Evolutionary conservation across 2,113 vertebrate genomes (phyloP).

Genomic region (Vanacampus margaritifer): DNA sequence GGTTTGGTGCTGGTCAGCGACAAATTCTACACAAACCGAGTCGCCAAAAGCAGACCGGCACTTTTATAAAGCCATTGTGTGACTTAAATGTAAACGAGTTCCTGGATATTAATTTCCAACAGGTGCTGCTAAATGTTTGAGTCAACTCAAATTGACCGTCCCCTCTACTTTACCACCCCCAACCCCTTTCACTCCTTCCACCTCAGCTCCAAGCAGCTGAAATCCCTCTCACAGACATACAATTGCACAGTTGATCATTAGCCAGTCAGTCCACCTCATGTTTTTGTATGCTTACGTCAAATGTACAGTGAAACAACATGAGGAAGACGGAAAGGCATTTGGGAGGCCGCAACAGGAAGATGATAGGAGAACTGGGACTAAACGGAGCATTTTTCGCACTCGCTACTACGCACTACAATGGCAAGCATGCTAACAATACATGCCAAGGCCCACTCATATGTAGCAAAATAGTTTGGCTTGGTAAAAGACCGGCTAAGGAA

Average conservation of each 20-base stretch:
- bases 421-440: slow-evolving; percentile 39
- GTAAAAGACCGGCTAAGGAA: slow-evolving; percentile 40
- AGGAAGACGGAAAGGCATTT: slow-evolving; percentile 5
- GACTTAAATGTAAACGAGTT: neutral
- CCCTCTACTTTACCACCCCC: too few species aligned
- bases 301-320: slow-evolving; percentile 1
- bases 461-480: slow-evolving; percentile 38
- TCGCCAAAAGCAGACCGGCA: too few species aligned
- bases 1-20: too few species aligned
- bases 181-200: slow-evolving; percentile 5
- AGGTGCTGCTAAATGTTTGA: too few species aligned
- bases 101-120: neutral
- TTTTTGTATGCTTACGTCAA: slow-evolving; percentile 21
- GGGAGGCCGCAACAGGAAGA: neutral
- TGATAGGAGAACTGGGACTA: slow-evolving; percentile 13
- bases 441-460: slow-evolving; percentile 17
- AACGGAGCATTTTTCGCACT: slow-evolving; percentile 9
- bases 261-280: slow-evolving; percentile 20
- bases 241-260: slow-evolving; percentile 41
- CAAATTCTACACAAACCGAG: too few species aligned
- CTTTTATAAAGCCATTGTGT: too few species aligned
- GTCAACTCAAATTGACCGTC: slow-evolving; percentile 16
- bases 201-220: slow-evolving; percentile 22
- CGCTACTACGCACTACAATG: slow-evolving; percentile 15
- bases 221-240: neutral